Percentiles rank a stretch among this genome's conserved stretches.
Conservation (phyloP, 2,888 invertebrate species). For the Dysmachus trigonus region DNA sequence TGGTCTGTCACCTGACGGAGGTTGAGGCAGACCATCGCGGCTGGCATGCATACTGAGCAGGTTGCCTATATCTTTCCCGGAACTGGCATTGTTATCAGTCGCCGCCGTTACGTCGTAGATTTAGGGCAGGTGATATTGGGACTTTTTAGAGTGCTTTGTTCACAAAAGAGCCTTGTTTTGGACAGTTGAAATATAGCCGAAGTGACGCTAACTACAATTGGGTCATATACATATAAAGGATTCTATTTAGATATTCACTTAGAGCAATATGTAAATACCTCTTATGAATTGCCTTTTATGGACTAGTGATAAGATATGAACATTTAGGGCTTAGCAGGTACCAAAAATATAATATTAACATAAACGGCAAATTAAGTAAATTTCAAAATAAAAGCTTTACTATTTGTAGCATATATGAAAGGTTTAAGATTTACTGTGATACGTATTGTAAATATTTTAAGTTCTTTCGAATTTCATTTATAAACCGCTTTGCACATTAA, state of each 20-base stretch:
- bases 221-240: background rate
- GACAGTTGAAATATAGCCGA: background rate
- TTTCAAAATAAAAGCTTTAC: too few relatives aligned
- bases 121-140: background rate
- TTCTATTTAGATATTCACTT: background rate
- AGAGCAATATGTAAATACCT: background rate
- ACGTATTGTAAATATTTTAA: too few relatives aligned
- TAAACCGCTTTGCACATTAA: too few relatives aligned
- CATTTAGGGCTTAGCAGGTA: too few relatives aligned
- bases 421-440: too few relatives aligned
- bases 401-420: too few relatives aligned
- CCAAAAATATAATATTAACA: too few relatives aligned
- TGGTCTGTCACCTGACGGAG: slow-evolving; percentile 2
- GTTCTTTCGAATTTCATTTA: too few relatives aligned
- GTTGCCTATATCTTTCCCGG: slow-evolving; percentile 5
- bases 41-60: background rate
- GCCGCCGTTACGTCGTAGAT: background rate
- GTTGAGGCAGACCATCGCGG: background rate
- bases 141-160: background rate
- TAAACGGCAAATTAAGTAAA: too few relatives aligned
- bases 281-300: too few relatives aligned
- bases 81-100: background rate
- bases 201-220: background rate
- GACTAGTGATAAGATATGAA: too few relatives aligned
- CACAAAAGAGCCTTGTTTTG: background rate